Percentiles rank a stretch among this genome's conserved stretches.
Evolutionary conservation across 2,888 invertebrate species (phyloP).

Genomic region (Stenichneumon culpator): DNA sequence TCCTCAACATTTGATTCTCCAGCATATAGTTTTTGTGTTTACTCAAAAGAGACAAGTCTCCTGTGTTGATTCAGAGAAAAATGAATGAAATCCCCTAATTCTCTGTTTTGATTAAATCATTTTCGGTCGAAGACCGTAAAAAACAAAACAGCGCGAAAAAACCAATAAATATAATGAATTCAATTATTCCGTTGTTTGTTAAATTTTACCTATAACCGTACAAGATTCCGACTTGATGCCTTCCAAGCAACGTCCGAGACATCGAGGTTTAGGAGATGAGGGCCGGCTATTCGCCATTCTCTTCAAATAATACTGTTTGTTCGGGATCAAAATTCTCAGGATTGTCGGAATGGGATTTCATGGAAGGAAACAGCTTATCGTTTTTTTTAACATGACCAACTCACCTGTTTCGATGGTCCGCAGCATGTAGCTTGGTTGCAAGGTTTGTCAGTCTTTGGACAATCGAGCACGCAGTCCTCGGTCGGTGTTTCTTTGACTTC

Average conservation of each 20-base stretch:
- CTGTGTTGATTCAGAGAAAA: background rate
- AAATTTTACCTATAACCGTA: conserved; percentile 76
- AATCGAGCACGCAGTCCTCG: conserved; percentile 93
- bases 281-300: conserved; percentile 72
- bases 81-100: background rate
- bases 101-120: background rate
- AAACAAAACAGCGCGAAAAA: background rate
- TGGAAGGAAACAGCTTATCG: conserved; percentile 1
- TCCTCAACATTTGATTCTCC: too few species aligned
- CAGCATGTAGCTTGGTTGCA: conserved; percentile 96
- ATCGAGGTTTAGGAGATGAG: conserved; percentile 73
- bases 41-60: too few species aligned
- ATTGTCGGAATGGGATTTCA: conserved; percentile 40
- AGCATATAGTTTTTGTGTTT: too few species aligned
- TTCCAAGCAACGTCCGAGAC: conserved; percentile 79
- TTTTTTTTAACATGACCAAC: background rate
- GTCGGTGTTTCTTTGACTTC: conserved; percentile 85
- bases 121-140: background rate
- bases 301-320: conserved; percentile 74
- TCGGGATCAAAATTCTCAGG: conserved; percentile 37
- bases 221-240: conserved; percentile 79
- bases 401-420: conserved; percentile 92
- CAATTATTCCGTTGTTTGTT: background rate
- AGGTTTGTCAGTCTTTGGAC: conserved; percentile 93
- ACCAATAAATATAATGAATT: background rate